Percentiles rank a stretch among this genome's conserved stretches.
phyloP scores from a whole-genome alignment of 2,113 vertebrate species.

The Brevimyrus niger region DNA sequence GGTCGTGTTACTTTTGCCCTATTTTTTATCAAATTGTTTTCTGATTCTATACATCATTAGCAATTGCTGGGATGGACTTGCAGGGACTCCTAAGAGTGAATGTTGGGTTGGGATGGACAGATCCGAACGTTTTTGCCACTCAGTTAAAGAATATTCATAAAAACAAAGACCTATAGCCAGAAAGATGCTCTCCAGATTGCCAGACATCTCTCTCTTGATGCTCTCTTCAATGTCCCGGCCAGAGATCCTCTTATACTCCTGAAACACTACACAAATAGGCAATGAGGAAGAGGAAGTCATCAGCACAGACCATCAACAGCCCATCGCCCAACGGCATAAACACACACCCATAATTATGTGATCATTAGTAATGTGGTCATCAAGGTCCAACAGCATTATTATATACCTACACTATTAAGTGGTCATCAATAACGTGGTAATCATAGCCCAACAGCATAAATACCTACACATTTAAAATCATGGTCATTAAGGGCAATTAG shows the following conservation, averaged over 20 bases:
- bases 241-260: constrained; percentile 76
- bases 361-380: neutral
- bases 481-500: neutral
- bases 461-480: neutral
- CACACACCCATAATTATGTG: neutral
- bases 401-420: neutral
- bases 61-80: neutral
- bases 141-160: neutral
- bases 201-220: constrained; percentile 95
- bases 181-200: constrained; percentile 78
- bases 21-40: neutral
- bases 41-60: neutral
- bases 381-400: neutral
- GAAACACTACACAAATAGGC: constrained; percentile 68
- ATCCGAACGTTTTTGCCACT: neutral
- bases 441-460: neutral
- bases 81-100: neutral
- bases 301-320: neutral
- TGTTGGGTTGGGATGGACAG: neutral
- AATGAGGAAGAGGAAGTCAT: neutral
- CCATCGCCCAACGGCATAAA: neutral
- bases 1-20: neutral
- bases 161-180: constrained; percentile 77
- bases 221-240: constrained; percentile 84
- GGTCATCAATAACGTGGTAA: neutral